These are phyloP conservation scores for Parotia lawesii DNA, from an alignment of 2,113 vertebrate species.

Conservation along the genomic window DNA sequence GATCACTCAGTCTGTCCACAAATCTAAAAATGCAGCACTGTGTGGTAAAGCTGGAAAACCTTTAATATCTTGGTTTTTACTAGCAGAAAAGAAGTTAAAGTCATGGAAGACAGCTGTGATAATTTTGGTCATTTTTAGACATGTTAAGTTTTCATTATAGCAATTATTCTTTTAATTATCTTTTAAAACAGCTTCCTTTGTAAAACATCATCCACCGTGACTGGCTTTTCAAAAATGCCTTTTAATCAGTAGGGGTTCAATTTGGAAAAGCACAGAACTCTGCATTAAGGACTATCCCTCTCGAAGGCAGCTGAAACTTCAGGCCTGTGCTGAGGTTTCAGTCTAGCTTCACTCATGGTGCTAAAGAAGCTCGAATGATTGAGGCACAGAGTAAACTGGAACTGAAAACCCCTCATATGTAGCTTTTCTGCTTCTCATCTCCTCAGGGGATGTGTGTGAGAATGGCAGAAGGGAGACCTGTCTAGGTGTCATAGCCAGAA, in stretches of 20 bases:
- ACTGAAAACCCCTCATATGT: background rate
- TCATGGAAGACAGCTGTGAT: conserved; percentile 35
- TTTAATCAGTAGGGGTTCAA: background rate
- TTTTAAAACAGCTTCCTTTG: background rate
- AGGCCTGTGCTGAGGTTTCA: background rate
- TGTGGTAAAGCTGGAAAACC: conserved; percentile 58
- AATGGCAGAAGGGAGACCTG: background rate
- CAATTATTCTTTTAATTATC: conserved; percentile 32
- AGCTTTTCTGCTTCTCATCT: background rate
- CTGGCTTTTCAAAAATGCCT: conserved; percentile 15
- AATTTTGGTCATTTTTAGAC: conserved; percentile 2
- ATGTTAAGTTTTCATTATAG: background rate
- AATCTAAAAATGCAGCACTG: conserved; percentile 55
- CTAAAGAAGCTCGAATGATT: background rate
- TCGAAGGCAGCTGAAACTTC: background rate
- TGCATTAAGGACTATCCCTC: background rate
- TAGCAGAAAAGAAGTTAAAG: conserved; percentile 37
- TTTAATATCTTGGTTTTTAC: conserved; percentile 53
- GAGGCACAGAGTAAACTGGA: background rate
- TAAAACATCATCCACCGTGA: background rate
- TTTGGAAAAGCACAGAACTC: background rate
- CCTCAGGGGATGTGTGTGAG: background rate
- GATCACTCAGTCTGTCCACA: conserved; percentile 68
- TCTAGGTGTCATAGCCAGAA: background rate
- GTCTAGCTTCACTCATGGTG: background rate